These are phyloP conservation scores for Timema cristinae DNA, from an alignment of 2,888 invertebrate genomes.

Conservation along the genomic window DNA sequence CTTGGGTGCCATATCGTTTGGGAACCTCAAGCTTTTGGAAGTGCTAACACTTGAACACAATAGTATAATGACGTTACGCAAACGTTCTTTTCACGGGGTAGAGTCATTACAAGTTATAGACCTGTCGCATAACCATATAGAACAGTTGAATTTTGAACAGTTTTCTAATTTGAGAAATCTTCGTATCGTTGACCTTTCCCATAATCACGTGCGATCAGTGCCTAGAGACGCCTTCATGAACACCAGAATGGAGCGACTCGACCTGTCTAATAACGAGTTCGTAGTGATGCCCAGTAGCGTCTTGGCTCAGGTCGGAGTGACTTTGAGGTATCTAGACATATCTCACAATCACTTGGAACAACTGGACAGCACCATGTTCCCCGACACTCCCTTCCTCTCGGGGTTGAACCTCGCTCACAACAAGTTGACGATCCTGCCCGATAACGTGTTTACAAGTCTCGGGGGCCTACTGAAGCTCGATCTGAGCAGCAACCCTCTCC, in stretches of 20 bases:
- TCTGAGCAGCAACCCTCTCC: conserved; percentile 39
- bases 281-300: conserved; percentile 36
- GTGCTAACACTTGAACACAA: conserved; percentile 37
- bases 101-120: conserved; percentile 38
- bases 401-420: conserved; percentile 40
- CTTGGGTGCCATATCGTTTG: conserved; percentile 38
- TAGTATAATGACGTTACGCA: conserved; percentile 34
- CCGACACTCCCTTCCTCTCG: conserved; percentile 38
- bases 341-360: conserved; percentile 42
- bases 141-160: conserved; percentile 34
- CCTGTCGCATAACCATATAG: conserved; percentile 39
- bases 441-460: conserved; percentile 42
- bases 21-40: conserved; percentile 33
- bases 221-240: conserved; percentile 27
- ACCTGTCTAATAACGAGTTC: conserved; percentile 38
- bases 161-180: conserved; percentile 33
- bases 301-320: conserved; percentile 32
- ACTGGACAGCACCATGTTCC: conserved; percentile 42
- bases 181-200: conserved; percentile 36
- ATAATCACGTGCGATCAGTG: conserved; percentile 35
- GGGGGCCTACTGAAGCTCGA: conserved; percentile 39
- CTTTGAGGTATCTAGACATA: conserved; percentile 39
- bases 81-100: conserved; percentile 30
- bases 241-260: conserved; percentile 34
- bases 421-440: conserved; percentile 41